Evolutionary conservation across 2,113 vertebrate genomes (phyloP).

Genomic region (Malurus melanocephalus): DNA sequence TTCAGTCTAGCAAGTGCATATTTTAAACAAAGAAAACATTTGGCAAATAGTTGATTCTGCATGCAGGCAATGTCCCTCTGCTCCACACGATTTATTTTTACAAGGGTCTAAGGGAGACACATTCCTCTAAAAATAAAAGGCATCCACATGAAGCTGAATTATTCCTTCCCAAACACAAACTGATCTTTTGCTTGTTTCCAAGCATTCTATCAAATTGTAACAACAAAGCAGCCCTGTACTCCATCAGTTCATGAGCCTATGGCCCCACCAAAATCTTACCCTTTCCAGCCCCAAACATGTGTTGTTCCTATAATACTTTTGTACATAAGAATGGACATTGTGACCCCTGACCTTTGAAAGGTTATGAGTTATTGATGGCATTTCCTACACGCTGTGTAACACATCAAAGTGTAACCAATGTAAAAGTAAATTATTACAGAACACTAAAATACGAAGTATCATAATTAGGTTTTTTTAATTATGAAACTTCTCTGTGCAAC

Average conservation of each 20-base stretch:
- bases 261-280: neutral
- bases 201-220: constrained; percentile 22
- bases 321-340: neutral
- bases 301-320: neutral
- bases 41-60: constrained; percentile 60
- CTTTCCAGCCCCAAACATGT: neutral
- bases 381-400: neutral
- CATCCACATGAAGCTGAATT: constrained; percentile 34
- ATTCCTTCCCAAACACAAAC: constrained; percentile 42
- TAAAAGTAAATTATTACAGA: neutral
- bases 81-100: constrained; percentile 53
- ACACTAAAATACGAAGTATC: neutral
- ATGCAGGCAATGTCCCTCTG: constrained; percentile 56
- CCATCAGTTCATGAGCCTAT: neutral
- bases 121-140: constrained; percentile 63
- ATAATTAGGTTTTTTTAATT: neutral
- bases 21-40: constrained; percentile 69
- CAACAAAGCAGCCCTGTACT: constrained; percentile 7
- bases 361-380: neutral
- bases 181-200: constrained; percentile 49
- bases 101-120: constrained; percentile 54
- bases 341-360: neutral
- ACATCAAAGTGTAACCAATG: neutral
- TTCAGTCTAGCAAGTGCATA: constrained; percentile 67
- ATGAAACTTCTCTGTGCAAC: neutral